Evolutionary conservation across 2,888 invertebrate species (phyloP), one percentile per base, ranked within the genome.

Genomic region (Drosophila limbata): DNA sequence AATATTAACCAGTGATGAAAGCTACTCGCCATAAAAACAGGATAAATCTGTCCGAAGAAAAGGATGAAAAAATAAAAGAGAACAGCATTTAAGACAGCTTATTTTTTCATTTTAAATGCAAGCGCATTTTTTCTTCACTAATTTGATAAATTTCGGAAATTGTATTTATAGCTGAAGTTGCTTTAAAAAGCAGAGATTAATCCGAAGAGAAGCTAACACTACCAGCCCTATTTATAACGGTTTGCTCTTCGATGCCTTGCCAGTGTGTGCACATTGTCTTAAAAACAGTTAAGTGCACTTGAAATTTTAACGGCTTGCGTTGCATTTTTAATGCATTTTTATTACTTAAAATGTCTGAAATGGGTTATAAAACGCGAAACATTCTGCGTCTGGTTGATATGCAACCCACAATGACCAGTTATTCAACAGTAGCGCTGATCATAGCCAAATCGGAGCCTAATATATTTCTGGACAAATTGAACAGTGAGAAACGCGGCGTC

Each of bases 401-500:
- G 89, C 71, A 42, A 45, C 73, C 72, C n/a, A 84, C 63, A 0
- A 87, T 89, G 82, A 87, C 88, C 4, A 71, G 48, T 11, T 89
- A 78, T 15, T 65, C 94, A 70, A 92, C 94, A 35, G 95, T 94
- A 10, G 94, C 95, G 28, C 94, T 96, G 47, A 95, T 96, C 5
- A 70, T 85, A 73, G 95, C 94, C 3, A 96, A 95, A 92, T 94
- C 94, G 78, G 93, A 93, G 73, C 94, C 95, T 2, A 93, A 94
- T 64, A 56, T 89, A 0, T 92, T 92, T 60, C 55, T 84, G 25
- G 81, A 87, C 35, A 91, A 87, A 59, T 71, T 90, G 9, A 80
- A 73, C 17, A 93, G 93, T 3, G 94, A 94, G 62, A 92, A 93
- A 33, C 94, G 95, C 76, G 95, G 94, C n/a, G 96, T 97, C 0